Conservation (phyloP, 2,797 vertebrate species). For the Neolamprologus multifasciatus region DNA sequence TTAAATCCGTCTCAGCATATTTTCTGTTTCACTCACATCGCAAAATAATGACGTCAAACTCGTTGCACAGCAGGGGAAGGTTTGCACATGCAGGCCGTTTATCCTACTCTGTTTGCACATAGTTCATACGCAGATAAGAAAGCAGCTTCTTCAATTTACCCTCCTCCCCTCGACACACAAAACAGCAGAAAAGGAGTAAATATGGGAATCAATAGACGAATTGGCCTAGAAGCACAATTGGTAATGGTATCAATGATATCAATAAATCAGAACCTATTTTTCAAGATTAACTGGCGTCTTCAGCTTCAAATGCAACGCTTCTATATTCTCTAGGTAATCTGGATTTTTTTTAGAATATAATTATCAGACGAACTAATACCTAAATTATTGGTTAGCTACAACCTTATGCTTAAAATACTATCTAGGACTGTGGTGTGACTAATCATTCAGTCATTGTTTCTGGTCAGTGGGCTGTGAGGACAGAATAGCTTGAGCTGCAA, state of each 20-base stretch:
- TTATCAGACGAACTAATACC: neutral
- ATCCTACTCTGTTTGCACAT: fast-evolving
- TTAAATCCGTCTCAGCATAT: neutral
- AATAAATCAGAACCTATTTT: neutral
- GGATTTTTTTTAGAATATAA: neutral
- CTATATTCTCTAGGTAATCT: neutral
- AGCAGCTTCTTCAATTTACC: neutral
- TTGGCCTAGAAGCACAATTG: neutral
- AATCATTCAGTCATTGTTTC: neutral
- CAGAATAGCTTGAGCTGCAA: neutral
- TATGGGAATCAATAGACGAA: fast-evolving
- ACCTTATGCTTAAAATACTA: neutral
- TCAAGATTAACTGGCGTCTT: neutral
- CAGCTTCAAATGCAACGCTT: neutral
- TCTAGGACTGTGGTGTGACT: fast-evolving
- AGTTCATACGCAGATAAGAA: neutral
- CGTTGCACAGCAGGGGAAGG: neutral
- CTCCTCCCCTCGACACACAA: neutral
- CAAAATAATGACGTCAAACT: neutral
- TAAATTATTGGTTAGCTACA: neutral
- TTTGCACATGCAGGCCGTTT: neutral
- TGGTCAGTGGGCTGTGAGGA: neutral
- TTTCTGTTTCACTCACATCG: neutral
- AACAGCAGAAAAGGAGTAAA: neutral
- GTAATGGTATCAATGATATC: neutral